These are phyloP conservation scores for Zaprionus taronus DNA, from an alignment of 1,140 invertebrate genomes.

Conservation along the genomic window DNA sequence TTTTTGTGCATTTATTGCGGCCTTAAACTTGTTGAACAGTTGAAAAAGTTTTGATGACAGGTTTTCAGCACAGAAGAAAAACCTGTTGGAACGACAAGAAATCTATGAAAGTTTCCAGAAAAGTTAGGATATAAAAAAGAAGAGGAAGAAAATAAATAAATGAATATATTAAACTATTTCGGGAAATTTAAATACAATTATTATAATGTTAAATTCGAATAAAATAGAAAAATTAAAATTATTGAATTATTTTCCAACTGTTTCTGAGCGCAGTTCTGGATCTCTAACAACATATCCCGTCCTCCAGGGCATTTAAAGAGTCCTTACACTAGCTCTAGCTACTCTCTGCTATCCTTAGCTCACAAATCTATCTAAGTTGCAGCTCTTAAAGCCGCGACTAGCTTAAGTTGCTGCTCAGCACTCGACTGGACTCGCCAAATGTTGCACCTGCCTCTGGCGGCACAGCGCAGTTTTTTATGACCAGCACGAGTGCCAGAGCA, in stretches of 20 bases:
- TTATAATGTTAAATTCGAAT: too few relatives aligned
- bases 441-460: conserved; percentile 42
- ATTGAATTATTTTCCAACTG: too few relatives aligned
- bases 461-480: conserved; percentile 40
- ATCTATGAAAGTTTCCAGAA: background rate
- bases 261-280: too few relatives aligned
- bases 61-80: background rate
- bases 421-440: conserved; percentile 15
- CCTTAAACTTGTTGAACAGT: background rate
- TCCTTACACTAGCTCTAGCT: background rate
- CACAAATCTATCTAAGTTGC: background rate
- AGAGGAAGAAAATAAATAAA: background rate
- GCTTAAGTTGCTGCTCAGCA: background rate
- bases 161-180: too few relatives aligned
- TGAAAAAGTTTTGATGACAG: background rate
- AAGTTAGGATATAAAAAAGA: too few relatives aligned
- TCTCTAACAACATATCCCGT: too few relatives aligned
- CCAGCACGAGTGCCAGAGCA: conserved; percentile 24
- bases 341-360: background rate
- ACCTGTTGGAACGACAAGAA: background rate
- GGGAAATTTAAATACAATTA: too few relatives aligned
- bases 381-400: background rate
- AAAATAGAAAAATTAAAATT: too few relatives aligned
- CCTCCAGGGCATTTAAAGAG: background rate
- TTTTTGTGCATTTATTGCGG: background rate